phyloP scores from a whole-genome alignment of 2,888 invertebrate species.

The Platycheirus rosarum region DNA sequence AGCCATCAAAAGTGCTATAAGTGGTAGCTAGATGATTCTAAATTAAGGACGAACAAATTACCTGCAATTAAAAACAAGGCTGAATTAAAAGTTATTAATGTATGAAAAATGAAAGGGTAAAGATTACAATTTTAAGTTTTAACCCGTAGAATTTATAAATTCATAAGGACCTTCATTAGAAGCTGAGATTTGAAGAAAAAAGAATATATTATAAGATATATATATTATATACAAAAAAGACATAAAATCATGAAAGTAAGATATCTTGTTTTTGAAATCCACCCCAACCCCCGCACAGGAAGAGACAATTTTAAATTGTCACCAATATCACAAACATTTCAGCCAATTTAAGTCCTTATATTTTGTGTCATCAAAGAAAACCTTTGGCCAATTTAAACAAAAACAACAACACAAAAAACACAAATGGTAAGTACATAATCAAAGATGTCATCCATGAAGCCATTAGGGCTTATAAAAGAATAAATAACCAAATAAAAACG shows the following conservation, averaged over 20 bases:
- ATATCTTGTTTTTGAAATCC: too few relatives aligned
- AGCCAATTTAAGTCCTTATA: neutral
- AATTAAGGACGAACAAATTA: slow-evolving; percentile 45
- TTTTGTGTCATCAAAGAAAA: neutral
- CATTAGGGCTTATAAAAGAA: slow-evolving; percentile 41
- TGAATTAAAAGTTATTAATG: slow-evolving; percentile 15
- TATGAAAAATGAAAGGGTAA: slow-evolving; percentile 1
- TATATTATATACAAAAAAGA: too few relatives aligned
- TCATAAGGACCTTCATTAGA: too few relatives aligned
- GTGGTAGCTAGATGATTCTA: slow-evolving; percentile 2
- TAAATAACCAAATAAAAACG: slow-evolving; percentile 33
- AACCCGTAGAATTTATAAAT: too few relatives aligned
- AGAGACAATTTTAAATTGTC: neutral
- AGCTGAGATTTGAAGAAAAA: too few relatives aligned
- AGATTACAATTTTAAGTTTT: neutral
- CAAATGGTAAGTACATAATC: slow-evolving; percentile 39
- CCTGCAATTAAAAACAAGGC: slow-evolving; percentile 52
- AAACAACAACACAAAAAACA: slow-evolving; percentile 10
- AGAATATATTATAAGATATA: too few relatives aligned
- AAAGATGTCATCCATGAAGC: slow-evolving; percentile 55
- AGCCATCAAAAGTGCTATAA: slow-evolving; percentile 35
- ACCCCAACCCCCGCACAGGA: too few relatives aligned
- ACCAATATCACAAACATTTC: neutral
- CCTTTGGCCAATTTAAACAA: slow-evolving; percentile 21
- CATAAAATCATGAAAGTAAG: too few relatives aligned